Conservation (phyloP, 2,888 invertebrate species). For the Steinernema carpocapsae region DNA sequence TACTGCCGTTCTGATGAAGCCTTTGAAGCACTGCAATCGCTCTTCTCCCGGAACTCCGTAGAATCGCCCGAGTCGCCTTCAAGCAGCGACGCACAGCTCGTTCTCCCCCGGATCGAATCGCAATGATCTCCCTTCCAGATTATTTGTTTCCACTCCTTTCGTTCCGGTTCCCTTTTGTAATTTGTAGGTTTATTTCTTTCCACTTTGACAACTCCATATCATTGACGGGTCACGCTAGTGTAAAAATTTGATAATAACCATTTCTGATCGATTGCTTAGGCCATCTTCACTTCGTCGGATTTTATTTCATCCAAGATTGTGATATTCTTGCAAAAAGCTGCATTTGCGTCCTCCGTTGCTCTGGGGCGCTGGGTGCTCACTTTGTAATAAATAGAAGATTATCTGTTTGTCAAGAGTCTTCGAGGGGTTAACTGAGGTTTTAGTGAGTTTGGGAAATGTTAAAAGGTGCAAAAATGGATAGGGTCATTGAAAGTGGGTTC, state of each 20-base stretch:
- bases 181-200: background rate
- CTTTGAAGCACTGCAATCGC: constrained; percentile 18
- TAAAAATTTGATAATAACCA: constrained; percentile 13
- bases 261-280: constrained; percentile 2
- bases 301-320: background rate
- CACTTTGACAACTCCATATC: constrained; percentile 17
- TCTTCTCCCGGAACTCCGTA: background rate
- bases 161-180: background rate
- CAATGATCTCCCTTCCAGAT: constrained; percentile 19
- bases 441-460: no score
- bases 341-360: background rate
- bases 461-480: no score
- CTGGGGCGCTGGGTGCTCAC: background rate
- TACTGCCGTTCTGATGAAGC: constrained; percentile 9
- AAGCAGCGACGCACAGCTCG: no score
- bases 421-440: no score
- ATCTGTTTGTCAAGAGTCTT: no score
- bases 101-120: constrained; percentile 6
- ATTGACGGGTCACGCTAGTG: constrained; percentile 16
- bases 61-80: background rate
- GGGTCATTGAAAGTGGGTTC: no score
- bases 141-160: background rate
- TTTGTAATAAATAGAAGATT: background rate
- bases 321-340: background rate
- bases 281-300: background rate